Evolutionary conservation across 1,140 invertebrate species (phyloP).

Genomic region (Cylas formicarius): DNA sequence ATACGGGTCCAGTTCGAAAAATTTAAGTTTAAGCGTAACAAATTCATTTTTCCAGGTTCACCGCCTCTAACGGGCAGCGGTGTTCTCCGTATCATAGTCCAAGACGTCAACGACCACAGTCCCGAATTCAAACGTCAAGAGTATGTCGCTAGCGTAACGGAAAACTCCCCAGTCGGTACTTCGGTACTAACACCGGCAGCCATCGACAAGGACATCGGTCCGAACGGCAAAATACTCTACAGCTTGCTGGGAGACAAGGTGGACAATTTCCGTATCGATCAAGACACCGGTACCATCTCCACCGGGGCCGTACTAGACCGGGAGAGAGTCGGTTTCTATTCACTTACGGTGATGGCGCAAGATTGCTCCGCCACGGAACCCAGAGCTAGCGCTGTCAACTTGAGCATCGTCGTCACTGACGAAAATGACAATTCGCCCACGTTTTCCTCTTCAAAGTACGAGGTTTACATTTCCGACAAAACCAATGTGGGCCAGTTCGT

Average conservation of each 20-base stretch:
- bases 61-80: conserved; percentile 83
- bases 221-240: conserved; percentile 79
- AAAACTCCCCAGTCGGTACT: conserved; percentile 68
- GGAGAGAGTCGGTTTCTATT: conserved; percentile 68
- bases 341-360: conserved; percentile 75
- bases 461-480: conserved; percentile 70
- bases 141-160: conserved; percentile 66
- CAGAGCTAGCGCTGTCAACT: conserved; percentile 66
- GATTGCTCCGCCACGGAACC: conserved; percentile 80
- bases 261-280: conserved; percentile 66
- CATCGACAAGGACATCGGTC: conserved; percentile 71
- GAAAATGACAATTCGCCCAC: conserved; percentile 82
- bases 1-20: too few relatives aligned
- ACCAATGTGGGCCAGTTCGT: conserved; percentile 74
- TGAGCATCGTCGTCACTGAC: conserved; percentile 72
- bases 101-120: conserved; percentile 90
- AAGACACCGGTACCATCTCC: conserved; percentile 65
- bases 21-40: too few relatives aligned
- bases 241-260: conserved; percentile 72
- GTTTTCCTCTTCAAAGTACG: conserved; percentile 65
- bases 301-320: conserved; percentile 68
- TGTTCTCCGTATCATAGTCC: conserved; percentile 77
- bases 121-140: conserved; percentile 74
- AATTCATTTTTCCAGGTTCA: conserved; percentile 59
- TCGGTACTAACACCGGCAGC: conserved; percentile 66